Base-by-base conservation (phyloP, 1,140 invertebrate genomes). In the Dryas iulia region DNA sequence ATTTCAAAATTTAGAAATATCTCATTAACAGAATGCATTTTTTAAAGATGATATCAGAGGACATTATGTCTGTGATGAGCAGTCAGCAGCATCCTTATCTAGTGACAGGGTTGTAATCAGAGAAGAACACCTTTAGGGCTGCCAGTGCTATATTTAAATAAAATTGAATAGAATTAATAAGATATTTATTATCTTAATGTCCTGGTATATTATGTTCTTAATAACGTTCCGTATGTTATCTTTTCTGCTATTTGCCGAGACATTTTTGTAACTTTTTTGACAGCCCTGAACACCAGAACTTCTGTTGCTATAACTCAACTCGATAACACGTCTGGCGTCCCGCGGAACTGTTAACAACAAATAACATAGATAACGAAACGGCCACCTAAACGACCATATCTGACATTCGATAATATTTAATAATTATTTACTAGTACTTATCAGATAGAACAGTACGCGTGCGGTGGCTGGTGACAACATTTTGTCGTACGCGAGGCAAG, bases 351-450 rank as follows among this genome's bases (percentile, higher is more conserved):
- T 86, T 82, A 86, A 83, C 85, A 84, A 90, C 88, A 89, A 90
- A 90, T 89, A 88, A 86, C 83, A 59, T 47, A 86, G 88, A 90
- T 90, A 90, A 86, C 78, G 68, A 76, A 82, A 87, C 82, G 84
- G 81, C 76, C 85, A 82, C 81, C 86, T 88, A 87, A 89, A 87
- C 83, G 86, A 85, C 78, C 83, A 82, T 87, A 87, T 89, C 88
- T 82, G 77, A 73, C 79, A 76, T 83, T 82, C 76, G 84, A 89
- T 89, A 90, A 87, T 90, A 87, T 90, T 89, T 89, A 89, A 90
- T 90, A 90, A 90, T 89, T 89, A 90, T 79, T 79, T 79, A 79
- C 72, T 66, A 66, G 66, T 68, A 69, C 62, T 71, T 76, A 79
- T 79, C 77, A 69, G 77, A 79, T 79, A 66, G 60, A 73, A 66